Conservation (phyloP, 2,797 vertebrate species). For the Nannoperca obscura region DNA sequence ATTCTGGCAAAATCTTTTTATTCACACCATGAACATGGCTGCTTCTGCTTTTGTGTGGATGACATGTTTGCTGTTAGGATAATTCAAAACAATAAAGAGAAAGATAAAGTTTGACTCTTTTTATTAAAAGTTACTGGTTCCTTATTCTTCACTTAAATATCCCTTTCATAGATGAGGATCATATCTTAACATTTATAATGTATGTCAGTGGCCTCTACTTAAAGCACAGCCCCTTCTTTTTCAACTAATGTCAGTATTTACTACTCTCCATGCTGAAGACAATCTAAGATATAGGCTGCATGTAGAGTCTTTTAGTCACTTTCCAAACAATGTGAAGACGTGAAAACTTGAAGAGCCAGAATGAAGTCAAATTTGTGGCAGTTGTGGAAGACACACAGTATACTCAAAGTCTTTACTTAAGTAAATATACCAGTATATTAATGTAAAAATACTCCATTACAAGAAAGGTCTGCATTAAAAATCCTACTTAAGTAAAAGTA, state of each 20-base stretch:
- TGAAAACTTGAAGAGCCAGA: neutral
- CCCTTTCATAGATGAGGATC: neutral
- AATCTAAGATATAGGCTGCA: neutral
- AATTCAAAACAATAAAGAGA: neutral
- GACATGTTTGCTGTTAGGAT: neutral
- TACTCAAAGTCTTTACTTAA: neutral
- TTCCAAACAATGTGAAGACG: neutral
- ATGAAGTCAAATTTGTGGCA: neutral
- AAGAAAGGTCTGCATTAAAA: too few species aligned
- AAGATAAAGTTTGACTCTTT: neutral
- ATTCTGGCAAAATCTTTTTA: neutral
- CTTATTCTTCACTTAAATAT: neutral
- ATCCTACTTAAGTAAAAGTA: too few species aligned
- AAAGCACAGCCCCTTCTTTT: neutral
- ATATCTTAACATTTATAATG: neutral
- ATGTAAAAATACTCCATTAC: neutral
- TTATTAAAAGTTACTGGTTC: neutral
- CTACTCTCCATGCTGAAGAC: neutral
- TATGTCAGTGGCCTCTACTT: neutral
- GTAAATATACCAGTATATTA: neutral
- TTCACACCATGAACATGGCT: neutral
- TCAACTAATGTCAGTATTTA: neutral
- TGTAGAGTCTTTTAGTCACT: neutral
- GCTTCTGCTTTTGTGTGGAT: slow-evolving; percentile 10
- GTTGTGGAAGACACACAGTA: too few species aligned